Conservation (phyloP, 92 coral and sea anemone species). For the Heliopora coerulea region DNA sequence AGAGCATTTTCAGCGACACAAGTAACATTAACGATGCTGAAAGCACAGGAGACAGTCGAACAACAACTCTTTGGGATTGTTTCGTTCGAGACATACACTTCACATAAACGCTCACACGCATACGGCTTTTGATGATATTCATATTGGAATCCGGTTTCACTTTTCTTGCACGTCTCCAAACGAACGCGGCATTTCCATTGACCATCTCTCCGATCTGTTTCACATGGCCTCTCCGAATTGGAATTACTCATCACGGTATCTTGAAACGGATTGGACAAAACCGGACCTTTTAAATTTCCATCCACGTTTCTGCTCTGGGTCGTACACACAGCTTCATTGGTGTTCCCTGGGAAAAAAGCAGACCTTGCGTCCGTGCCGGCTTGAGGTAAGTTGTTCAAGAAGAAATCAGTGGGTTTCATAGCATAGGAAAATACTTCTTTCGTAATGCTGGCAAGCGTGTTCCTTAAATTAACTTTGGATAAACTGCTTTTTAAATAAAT, state of each 20-base stretch:
- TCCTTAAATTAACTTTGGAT: background rate
- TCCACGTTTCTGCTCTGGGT: background rate
- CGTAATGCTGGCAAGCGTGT: background rate
- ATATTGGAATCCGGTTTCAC: constrained; percentile 46
- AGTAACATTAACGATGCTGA: constrained; percentile 45
- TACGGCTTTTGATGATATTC: constrained; percentile 43
- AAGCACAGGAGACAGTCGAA: constrained; percentile 47
- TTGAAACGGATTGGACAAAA: background rate
- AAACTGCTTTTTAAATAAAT: constrained; percentile 11
- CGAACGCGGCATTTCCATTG: constrained; percentile 49
- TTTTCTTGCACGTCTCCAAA: constrained; percentile 41
- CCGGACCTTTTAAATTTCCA: background rate
- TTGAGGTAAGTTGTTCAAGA: too few relatives aligned
- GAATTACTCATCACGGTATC: background rate
- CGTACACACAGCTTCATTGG: constrained; percentile 9
- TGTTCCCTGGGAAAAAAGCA: constrained; percentile 13
- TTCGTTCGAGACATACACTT: constrained; percentile 53
- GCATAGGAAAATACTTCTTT: constrained; percentile 19
- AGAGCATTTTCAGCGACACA: constrained; percentile 59
- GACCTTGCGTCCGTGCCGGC: background rate
- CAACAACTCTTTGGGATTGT: constrained; percentile 67
- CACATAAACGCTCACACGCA: constrained; percentile 61
- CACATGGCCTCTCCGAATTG: background rate
- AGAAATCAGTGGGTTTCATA: background rate
- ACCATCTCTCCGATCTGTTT: constrained; percentile 22